phyloP scores from a whole-genome alignment of 2,113 vertebrate species.

The Mormyrus lacerda region DNA sequence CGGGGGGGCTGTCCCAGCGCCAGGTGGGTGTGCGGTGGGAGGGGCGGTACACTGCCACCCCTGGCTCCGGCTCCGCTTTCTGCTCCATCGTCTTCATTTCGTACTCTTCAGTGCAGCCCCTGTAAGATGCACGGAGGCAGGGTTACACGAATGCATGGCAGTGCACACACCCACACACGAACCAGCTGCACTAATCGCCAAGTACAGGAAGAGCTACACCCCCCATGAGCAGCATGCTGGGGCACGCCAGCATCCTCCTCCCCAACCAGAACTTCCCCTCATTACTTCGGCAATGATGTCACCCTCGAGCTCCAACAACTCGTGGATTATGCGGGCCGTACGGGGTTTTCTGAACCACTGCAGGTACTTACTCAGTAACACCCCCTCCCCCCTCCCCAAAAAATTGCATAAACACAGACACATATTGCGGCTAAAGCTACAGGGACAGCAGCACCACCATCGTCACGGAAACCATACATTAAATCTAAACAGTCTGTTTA shows the following conservation, averaged over 20 bases:
- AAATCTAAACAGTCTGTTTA: background rate
- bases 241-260: background rate
- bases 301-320: background rate
- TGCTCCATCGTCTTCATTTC: conserved; percentile 73
- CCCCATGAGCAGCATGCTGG: background rate
- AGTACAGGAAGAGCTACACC: background rate
- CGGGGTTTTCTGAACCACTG: background rate
- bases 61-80: conserved; percentile 67
- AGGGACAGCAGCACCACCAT: background rate
- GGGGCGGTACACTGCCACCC: conserved; percentile 62
- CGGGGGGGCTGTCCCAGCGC: conserved; percentile 76
- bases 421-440: background rate
- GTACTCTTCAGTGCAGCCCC: conserved; percentile 82
- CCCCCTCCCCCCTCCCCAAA: background rate
- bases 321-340: background rate
- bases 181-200: background rate
- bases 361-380: background rate
- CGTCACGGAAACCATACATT: background rate
- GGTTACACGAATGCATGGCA: conserved; percentile 2
- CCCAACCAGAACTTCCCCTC: background rate
- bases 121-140: conserved; percentile 37
- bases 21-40: conserved; percentile 66
- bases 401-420: background rate
- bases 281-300: background rate
- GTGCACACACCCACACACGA: background rate